These are phyloP conservation scores for Ceriagrion tenellum DNA, from an alignment of 2,888 invertebrate genomes.

Conservation along the genomic window DNA sequence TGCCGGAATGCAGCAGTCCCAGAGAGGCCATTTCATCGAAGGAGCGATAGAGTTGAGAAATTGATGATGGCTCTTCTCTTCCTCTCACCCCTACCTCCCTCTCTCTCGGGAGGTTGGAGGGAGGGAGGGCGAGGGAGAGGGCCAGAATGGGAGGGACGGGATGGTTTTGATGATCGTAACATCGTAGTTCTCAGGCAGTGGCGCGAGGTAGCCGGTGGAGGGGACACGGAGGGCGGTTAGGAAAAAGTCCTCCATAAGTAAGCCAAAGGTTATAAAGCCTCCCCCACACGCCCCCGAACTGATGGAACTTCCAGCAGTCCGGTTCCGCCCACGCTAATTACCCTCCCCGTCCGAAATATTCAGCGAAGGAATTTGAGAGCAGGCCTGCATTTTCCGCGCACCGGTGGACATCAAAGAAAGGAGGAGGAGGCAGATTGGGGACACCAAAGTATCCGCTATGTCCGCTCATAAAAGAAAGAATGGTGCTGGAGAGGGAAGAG, in stretches of 20 bases:
- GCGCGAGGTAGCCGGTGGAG: neutral
- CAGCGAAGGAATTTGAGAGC: slow-evolving; percentile 19
- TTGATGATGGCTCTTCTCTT: no score
- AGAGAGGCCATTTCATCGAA: neutral
- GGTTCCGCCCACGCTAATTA: neutral
- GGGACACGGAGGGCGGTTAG: neutral
- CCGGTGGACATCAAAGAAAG: neutral
- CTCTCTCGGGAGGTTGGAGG: no score
- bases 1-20: neutral
- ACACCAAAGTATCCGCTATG: no score
- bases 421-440: neutral
- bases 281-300: neutral
- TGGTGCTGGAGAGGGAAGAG: neutral
- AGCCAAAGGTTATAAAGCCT: slow-evolving; percentile 20
- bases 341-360: neutral
- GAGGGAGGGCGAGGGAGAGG: no score
- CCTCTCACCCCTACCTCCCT: no score
- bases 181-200: neutral
- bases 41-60: no score
- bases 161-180: neutral
- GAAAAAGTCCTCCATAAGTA: neutral
- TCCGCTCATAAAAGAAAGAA: neutral
- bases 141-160: neutral
- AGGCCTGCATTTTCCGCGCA: neutral
- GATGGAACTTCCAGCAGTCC: neutral